Evolutionary conservation across 2,888 invertebrate species (phyloP).

Genomic region (Lasioglossum malachurum): DNA sequence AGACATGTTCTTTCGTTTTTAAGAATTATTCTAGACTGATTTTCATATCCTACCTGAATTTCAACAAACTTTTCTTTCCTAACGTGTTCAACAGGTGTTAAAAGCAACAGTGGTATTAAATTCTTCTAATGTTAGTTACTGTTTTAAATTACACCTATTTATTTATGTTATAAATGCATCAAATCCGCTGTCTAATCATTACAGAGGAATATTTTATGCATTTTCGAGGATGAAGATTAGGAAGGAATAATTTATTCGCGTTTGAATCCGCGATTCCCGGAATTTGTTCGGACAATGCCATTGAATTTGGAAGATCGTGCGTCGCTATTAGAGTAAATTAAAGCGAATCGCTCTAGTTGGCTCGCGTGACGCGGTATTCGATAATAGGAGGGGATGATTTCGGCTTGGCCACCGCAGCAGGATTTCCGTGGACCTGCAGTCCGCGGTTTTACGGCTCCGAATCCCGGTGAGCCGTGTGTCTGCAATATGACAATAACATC

Average conservation of each 20-base stretch:
- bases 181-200: too few species aligned
- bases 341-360: constrained; percentile 1
- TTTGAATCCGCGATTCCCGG: neutral
- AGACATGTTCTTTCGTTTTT: too few species aligned
- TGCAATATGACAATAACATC: constrained; percentile 83
- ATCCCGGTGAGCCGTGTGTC: constrained; percentile 70
- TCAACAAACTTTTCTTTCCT: too few species aligned
- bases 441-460: constrained; percentile 69
- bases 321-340: neutral
- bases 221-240: neutral
- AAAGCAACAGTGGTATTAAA: too few species aligned
- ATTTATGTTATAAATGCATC: too few species aligned
- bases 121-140: too few species aligned
- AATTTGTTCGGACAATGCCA: neutral
- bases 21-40: too few species aligned
- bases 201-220: too few species aligned
- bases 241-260: neutral
- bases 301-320: neutral
- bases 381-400: constrained; percentile 50
- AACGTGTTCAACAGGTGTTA: too few species aligned
- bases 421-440: constrained; percentile 68
- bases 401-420: constrained; percentile 33
- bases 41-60: too few species aligned
- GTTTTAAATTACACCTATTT: too few species aligned
- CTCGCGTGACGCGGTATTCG: constrained; percentile 66